Evolutionary conservation across 1,140 invertebrate species (phyloP), one percentile per base, ranked within the genome.

Genomic region (Drosophila sucinea): DNA sequence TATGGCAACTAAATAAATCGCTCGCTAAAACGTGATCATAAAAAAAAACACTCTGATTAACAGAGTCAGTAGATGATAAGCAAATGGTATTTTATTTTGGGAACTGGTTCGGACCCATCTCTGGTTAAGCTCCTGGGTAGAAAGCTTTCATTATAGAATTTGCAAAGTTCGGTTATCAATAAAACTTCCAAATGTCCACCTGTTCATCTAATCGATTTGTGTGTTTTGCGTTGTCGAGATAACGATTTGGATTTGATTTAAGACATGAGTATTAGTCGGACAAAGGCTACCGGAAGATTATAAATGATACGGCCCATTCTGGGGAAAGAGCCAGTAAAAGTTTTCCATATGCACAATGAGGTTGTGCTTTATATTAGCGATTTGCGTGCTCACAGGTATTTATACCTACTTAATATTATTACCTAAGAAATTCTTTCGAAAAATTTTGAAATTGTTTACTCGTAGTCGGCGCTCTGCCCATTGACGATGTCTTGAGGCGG

Each of bases 361-460:
- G 71, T 62, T 76, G 73, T 77, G 76, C 51, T 40, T 89, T 8
- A 58, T 89, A 32, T 60, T 85, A 29, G 58, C 65, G n/a, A 44
- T 74, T 57, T 85, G 79, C 47, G 64, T 72, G 73, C 51, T 85
- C n/a, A 69, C 89, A 32, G 81, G 87, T 90, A 17, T 17, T 17
- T 17, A 17, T 17, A 17, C 17, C 17, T 17, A 17, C 17, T 17
- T 17, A 17, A 0, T 67, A 70, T 51, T 81, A 54, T 68, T 80
- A 72, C 41, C 5, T 38, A 58, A 5, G 10, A 3, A 1, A 25
- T 25, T 23, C 5, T 8, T 60, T 33, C 3, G 38, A 47, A 30
- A 29, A 68, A 10, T 10, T 27, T 10, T 30, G 0, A 23, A 11
- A 8, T 10, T n/a, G 29, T 44, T 54, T 10, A 30, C 17, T 47